Base-by-base conservation (phyloP, 2,113 vertebrate species). In the Pseudolaguvia tuberculata region DNA sequence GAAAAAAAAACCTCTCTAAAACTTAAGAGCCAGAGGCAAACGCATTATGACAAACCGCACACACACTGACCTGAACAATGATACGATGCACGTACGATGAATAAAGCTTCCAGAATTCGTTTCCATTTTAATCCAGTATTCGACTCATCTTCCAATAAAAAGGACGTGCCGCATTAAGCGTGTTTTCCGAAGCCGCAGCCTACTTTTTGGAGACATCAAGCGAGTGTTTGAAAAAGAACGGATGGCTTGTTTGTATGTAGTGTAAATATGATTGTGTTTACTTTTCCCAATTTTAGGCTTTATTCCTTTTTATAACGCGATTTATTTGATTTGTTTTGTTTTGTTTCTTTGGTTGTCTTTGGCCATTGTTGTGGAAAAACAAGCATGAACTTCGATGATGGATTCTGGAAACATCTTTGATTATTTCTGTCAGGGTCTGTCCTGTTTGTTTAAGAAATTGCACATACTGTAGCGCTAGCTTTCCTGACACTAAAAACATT, bases 191-290 rank as follows among this genome's bases (percentile, higher is more conserved):
- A 75, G 68, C 72, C 75, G 51, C 69, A 69, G 21, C 61, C 70
- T 70, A 25, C 76, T 67, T 67, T 27, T 42, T 8, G 53, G 68
- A 48, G 47, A 57, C 58, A 18, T 29, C 48, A 61, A 17, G 17
- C 47, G 39, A 62, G 89, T 89, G 92, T 90, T 92, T 88, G 90
- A 85, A 63, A 45, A 18, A 70, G 75, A 87, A 89, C 20, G 87
- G 92, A 77, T 67, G 84, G 84, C 78, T 79, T 92, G 92, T 89
- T 90, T 97, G 93, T 95, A 94, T 88, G 88, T 92, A 92, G 80
- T 98, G 96, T 98, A 98, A 95, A 98, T 98, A 97, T 85, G 90
- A 93, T 93, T 89, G 94, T 94, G 90, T 95, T 93, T 94, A 95
- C 92, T 92, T 88, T 92, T 88, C 90, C 91, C 88, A 88, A 88